Evolutionary conservation across 1,140 invertebrate genomes (phyloP), one percentile per base, ranked within the genome.

Genomic region (Dinothrombium tinctorium): DNA sequence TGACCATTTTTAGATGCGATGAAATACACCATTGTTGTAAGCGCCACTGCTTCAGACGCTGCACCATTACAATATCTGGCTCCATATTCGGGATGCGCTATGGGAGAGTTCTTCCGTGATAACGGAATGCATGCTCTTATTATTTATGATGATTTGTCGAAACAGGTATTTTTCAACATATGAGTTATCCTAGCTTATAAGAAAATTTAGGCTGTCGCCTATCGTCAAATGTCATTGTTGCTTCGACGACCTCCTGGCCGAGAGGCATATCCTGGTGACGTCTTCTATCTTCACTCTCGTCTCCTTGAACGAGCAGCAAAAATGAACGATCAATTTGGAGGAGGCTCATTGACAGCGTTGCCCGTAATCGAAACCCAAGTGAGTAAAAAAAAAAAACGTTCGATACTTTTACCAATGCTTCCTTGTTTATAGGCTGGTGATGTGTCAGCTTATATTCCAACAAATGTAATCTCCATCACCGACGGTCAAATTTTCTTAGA

Each of bases 401-500:
- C n/a, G n/a, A n/a, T n/a, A n/a, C n/a, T n/a, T n/a, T n/a, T n/a
- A n/a, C n/a, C 2, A 19, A 35, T 19, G 17, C 11, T 20, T 9
- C 2, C 29, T 40, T 29, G 4, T 31, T 33, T 17, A 15, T 23
- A 89, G 65, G 94, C 94, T 60, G 94, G 94, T 69, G 94, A 99
- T 67, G 94, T 99, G 62, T 99, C 92, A 36, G 94, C 94, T 47
- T 99, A 99, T 74, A 99, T 99, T 74, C 94, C 94, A 57, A 99
- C 94, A 62, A 99, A 99, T 62, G 94, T 99, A 47, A 99, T 99
- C 66, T 98, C 92, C 57, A 99, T 99, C 65, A 99, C 94, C 54
- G 94, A 99, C 55, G 94, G 94, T 50, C 94, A 99, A 64, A 99
- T 99, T 66, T 99, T 99, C 77, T 87, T 99, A 74, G 94, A 99